Percentiles rank a stretch among this genome's conserved stretches.
Conservation (phyloP, 2,797 vertebrate species). For the Leucoraja ocellata region DNA sequence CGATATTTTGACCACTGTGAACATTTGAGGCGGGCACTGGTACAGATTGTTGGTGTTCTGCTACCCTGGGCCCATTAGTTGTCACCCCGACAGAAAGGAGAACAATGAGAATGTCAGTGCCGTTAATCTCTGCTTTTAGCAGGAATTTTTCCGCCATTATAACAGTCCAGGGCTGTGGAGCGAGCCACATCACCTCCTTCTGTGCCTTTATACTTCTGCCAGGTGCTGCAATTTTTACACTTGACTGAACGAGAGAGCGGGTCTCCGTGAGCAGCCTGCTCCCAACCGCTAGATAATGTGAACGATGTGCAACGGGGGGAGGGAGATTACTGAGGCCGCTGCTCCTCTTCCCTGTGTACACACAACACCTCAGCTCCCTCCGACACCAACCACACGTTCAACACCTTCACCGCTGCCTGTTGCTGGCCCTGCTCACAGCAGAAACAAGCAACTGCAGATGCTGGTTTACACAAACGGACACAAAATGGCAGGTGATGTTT, state of each 20-base stretch:
- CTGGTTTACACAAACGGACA: too few relatives aligned
- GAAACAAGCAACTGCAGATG: too few relatives aligned
- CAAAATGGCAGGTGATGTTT: too few relatives aligned
- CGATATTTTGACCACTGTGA: slow-evolving; percentile 24
- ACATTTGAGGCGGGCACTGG: slow-evolving; percentile 39
- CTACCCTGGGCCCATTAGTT: slow-evolving; percentile 49
- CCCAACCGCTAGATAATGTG: slow-evolving; percentile 74
- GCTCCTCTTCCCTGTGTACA: not conserved
- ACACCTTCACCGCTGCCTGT: not conserved
- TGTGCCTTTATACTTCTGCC: slow-evolving; percentile 75
- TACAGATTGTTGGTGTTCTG: slow-evolving; percentile 41
- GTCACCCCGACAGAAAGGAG: slow-evolving; percentile 46
- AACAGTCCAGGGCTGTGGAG: slow-evolving; percentile 73
- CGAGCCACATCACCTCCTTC: slow-evolving; percentile 72
- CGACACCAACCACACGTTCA: not conserved
- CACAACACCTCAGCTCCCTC: not conserved
- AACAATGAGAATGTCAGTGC: slow-evolving; percentile 47
- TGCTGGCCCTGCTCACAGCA: too few relatives aligned
- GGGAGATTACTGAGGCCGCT: not conserved
- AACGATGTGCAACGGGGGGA: slow-evolving; percentile 54
- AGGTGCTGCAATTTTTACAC: slow-evolving; percentile 77
- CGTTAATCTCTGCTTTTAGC: slow-evolving; percentile 56
- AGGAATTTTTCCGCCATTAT: slow-evolving; percentile 72
- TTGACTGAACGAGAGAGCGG: slow-evolving; percentile 68
- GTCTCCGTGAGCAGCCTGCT: slow-evolving; percentile 60